Evolutionary conservation across 2,888 invertebrate species (phyloP), one percentile per base, ranked within the genome.

Genomic region (Disparrhopalites patrizii): DNA sequence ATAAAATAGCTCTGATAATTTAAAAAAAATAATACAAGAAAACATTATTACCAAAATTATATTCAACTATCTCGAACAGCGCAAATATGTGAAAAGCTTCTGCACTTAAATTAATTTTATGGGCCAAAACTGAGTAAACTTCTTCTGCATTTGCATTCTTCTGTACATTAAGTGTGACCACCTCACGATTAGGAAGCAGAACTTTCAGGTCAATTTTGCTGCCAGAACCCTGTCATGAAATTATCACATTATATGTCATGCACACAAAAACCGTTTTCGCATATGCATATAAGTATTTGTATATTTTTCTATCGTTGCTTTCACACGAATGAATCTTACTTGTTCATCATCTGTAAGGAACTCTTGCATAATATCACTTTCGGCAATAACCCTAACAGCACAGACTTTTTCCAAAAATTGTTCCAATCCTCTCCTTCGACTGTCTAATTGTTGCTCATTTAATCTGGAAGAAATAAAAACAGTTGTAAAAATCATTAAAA

Each of bases 391-490:
- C 40, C 97, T 85, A 18, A 99, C 93, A 7, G 98, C 95, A 82
- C 98, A 98, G 0, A 98, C 92, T 83, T 96, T 93, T 81, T 99
- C 99, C 78, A 99, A 83, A 83, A 98, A 99, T 81, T 93, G 93
- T 80, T 99, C 99, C 52, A 99, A 83, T 1, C 96, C 96, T 73
- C 98, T 85, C 70, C 99, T 84, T 68, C 99, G 84, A 0, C 92
- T 88, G 80, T 99, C 99, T 69, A 99, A 81, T 79, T 99, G 98
- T 78, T 98, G 98, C 77, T 99, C 98, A 79, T 93, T 95, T 76
- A 99, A 78, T 67, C 83, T 83, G 71, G 5, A 25, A 10, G n/a
- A n/a, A n/a, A n/a, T n/a, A 18, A 18, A 31, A 43, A 5, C 13
- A 62, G 52, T 57, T 8, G 36, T 20, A 36, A 27, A 15, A 58